phyloP scores from a whole-genome alignment of 2,797 vertebrate genomes.

The Labroides dimidiatus region DNA sequence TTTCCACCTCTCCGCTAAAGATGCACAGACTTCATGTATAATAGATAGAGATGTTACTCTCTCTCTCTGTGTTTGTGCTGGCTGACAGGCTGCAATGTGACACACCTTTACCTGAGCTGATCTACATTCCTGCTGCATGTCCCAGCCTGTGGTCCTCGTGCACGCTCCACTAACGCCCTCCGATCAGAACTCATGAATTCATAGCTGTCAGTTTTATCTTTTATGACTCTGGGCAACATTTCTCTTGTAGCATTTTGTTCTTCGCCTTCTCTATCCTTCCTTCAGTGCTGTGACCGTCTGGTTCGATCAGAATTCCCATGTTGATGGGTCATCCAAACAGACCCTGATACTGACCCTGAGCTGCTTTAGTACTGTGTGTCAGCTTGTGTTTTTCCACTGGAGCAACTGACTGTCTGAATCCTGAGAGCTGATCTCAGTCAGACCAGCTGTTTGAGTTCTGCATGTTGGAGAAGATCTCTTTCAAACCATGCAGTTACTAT shows the following conservation, averaged over 20 bases:
- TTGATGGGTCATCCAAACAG: constrained; percentile 28
- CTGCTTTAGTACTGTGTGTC: constrained; percentile 17
- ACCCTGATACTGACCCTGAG: constrained; percentile 19
- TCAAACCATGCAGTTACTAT: too few relatives aligned
- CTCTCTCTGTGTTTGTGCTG: background rate
- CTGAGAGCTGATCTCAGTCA: background rate
- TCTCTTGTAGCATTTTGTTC: constrained; percentile 1
- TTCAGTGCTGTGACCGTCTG: constrained; percentile 10
- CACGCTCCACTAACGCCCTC: constrained; percentile 1
- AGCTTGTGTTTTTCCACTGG: constrained; percentile 39
- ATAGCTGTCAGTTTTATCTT: constrained; percentile 23
- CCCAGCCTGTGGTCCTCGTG: constrained; percentile 33
- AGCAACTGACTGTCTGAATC: constrained; percentile 30
- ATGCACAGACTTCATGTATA: too few relatives aligned
- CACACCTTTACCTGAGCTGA: constrained; percentile 32
- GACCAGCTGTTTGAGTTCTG: too few relatives aligned
- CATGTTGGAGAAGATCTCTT: too few relatives aligned
- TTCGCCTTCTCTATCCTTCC: constrained; percentile 10
- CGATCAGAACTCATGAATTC: constrained; percentile 5
- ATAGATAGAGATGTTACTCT: too few relatives aligned
- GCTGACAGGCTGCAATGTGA: constrained; percentile 17
- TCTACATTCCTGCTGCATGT: constrained; percentile 64
- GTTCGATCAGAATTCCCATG: constrained; percentile 39
- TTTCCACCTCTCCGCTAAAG: too few relatives aligned
- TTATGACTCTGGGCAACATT: constrained; percentile 38